Evolutionary conservation across 1,140 invertebrate genomes (phyloP).

Genomic region (Caerostris extrusa): DNA sequence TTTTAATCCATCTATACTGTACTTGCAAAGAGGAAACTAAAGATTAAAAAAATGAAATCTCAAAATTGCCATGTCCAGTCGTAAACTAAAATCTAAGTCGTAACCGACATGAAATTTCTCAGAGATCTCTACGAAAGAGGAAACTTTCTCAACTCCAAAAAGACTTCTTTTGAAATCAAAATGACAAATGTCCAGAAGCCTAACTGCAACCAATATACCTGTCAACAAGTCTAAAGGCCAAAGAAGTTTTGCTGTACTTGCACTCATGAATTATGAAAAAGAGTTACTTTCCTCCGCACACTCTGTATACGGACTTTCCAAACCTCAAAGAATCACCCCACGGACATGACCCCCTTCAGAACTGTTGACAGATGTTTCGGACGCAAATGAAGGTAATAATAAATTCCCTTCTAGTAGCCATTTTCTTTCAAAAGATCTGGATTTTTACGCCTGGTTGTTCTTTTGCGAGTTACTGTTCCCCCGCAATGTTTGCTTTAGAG

Average conservation of each 20-base stretch:
- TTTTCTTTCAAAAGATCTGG: slow-evolving; percentile 53
- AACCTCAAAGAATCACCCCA: slow-evolving; percentile 14
- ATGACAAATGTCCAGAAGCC: slow-evolving; percentile 29
- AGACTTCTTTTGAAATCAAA: neutral
- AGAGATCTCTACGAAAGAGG: too few relatives aligned
- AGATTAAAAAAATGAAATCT: too few relatives aligned
- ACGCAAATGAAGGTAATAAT: slow-evolving; percentile 73
- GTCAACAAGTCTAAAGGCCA: slow-evolving; percentile 52
- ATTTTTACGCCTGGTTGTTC: slow-evolving; percentile 68
- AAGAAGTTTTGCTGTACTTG: slow-evolving; percentile 35
- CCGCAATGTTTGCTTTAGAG: neutral
- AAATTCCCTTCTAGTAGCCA: slow-evolving; percentile 33
- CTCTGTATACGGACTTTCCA: neutral
- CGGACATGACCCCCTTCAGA: neutral
- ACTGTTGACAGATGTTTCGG: slow-evolving; percentile 55
- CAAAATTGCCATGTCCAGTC: too few relatives aligned
- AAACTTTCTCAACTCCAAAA: neutral
- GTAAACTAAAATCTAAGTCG: too few relatives aligned
- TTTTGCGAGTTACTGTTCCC: slow-evolving; percentile 32
- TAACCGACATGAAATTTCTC: too few relatives aligned
- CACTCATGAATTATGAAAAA: slow-evolving; percentile 46
- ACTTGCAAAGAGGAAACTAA: too few relatives aligned
- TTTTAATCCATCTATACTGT: too few relatives aligned
- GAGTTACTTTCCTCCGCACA: slow-evolving; percentile 14
- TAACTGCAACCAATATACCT: slow-evolving; percentile 71